Evolutionary conservation across 2,888 invertebrate genomes (phyloP).

Genomic region (Parascotia fuliginaria): DNA sequence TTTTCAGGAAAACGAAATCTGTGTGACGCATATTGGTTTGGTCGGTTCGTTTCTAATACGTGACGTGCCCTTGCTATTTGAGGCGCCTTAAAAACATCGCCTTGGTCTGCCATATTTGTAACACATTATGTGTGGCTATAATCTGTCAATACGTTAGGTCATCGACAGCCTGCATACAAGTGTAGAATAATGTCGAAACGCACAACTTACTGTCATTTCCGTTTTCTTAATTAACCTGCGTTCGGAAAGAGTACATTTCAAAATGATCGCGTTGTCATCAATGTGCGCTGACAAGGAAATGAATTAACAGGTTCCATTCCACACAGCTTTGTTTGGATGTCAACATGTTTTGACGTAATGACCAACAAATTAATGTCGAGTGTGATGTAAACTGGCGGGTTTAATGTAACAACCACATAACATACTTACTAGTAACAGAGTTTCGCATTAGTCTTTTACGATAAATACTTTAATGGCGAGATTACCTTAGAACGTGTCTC

Average conservation of each 20-base stretch:
- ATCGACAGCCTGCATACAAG: constrained; percentile 18
- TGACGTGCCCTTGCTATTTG: constrained; percentile 21
- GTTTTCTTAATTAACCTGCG: not conserved
- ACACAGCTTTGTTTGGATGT: constrained; percentile 11
- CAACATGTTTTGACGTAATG: constrained; percentile 10
- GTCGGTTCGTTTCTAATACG: constrained; percentile 11
- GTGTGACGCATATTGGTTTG: constrained; percentile 15
- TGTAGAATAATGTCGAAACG: constrained; percentile 18
- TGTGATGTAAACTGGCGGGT: not conserved
- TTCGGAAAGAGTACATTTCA: not conserved
- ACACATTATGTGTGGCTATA: constrained; percentile 19
- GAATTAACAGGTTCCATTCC: not conserved
- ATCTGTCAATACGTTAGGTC: constrained; percentile 21
- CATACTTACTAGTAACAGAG: not conserved
- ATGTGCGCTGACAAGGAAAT: constrained; percentile 2
- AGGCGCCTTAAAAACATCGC: constrained; percentile 20
- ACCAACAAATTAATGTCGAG: constrained; percentile 8
- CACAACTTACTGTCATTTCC: constrained; percentile 8
- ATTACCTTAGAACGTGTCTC: no score
- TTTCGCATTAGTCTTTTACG: not conserved
- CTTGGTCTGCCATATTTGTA: constrained; percentile 33
- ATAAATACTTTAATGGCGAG: not conserved
- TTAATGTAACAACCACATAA: not conserved
- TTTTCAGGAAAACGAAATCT: constrained; percentile 3
- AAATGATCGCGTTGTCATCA: constrained; percentile 14